These are phyloP conservation scores for Notarius lentiginosus DNA, from an alignment of 2,113 vertebrate genomes.

Conservation along the genomic window DNA sequence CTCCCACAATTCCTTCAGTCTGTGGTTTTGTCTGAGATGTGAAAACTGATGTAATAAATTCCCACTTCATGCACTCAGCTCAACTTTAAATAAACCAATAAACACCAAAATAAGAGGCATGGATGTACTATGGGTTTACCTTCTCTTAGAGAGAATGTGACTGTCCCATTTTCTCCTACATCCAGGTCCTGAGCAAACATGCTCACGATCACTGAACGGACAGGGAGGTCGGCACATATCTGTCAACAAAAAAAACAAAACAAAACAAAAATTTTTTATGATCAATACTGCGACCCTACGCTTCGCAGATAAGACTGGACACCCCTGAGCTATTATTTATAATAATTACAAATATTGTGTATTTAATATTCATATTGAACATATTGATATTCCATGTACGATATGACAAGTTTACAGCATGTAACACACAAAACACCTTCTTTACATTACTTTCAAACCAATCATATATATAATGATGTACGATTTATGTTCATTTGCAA, in stretches of 20 bases:
- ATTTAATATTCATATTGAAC: neutral
- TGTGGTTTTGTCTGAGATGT: neutral
- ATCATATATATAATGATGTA: neutral
- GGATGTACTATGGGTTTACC: constrained; percentile 66
- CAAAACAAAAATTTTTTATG: neutral
- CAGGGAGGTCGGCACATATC: constrained; percentile 80
- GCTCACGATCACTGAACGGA: constrained; percentile 77
- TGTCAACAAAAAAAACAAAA: constrained; percentile 57
- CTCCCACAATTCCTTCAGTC: too few relatives aligned
- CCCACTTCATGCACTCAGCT: neutral
- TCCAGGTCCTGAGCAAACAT: constrained; percentile 89
- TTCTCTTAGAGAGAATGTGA: constrained; percentile 76
- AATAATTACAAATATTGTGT: neutral
- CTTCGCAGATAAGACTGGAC: neutral
- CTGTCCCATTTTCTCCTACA: constrained; percentile 81
- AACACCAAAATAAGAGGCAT: neutral
- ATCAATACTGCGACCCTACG: neutral
- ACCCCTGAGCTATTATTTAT: neutral
- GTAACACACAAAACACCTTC: neutral
- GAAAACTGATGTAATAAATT: neutral
- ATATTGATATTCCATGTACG: neutral
- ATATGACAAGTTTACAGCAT: neutral
- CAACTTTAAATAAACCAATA: neutral
- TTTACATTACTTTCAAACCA: neutral
- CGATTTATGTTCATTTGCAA: neutral